Evolutionary conservation across 2,888 invertebrate species (phyloP).

Genomic region (Drosophila niveifrons): DNA sequence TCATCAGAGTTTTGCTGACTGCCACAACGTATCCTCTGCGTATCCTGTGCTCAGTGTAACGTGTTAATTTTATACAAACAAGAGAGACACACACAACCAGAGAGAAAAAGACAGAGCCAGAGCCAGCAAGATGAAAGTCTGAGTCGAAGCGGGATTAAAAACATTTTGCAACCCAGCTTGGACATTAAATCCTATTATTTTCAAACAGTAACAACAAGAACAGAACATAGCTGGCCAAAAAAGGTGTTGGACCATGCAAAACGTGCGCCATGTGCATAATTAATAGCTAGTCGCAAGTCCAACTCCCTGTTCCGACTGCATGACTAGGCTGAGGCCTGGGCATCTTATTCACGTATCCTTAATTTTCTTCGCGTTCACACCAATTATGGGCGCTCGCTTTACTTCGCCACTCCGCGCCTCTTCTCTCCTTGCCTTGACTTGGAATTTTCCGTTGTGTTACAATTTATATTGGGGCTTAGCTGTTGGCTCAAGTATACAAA

Average conservation of each 20-base stretch:
- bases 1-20: conserved; percentile 63
- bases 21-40: conserved; percentile 47
- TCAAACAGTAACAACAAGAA: conserved; percentile 21
- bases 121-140: not conserved
- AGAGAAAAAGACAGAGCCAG: conserved; percentile 7
- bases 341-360: conserved; percentile 47
- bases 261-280: conserved; percentile 70
- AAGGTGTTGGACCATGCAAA: conserved; percentile 58
- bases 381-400: conserved; percentile 43
- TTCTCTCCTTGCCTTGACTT: not conserved
- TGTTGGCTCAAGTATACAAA: conserved; percentile 25
- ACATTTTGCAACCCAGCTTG: conserved; percentile 49
- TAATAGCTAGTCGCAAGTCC: conserved; percentile 50
- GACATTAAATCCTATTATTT: conserved; percentile 75
- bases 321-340: not conserved
- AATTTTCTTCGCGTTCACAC: conserved; percentile 53
- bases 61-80: conserved; percentile 73
- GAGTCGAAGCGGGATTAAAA: conserved; percentile 52
- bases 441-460: conserved; percentile 11
- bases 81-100: not conserved
- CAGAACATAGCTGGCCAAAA: conserved; percentile 1
- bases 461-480: conserved; percentile 17
- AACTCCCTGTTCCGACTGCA: not conserved
- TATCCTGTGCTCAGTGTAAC: conserved; percentile 60
- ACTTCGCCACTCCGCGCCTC: not conserved